Percentiles rank a stretch among this genome's conserved stretches.
phyloP scores from a whole-genome alignment of 2,113 vertebrate species.

The Cryptotis parvus region DNA sequence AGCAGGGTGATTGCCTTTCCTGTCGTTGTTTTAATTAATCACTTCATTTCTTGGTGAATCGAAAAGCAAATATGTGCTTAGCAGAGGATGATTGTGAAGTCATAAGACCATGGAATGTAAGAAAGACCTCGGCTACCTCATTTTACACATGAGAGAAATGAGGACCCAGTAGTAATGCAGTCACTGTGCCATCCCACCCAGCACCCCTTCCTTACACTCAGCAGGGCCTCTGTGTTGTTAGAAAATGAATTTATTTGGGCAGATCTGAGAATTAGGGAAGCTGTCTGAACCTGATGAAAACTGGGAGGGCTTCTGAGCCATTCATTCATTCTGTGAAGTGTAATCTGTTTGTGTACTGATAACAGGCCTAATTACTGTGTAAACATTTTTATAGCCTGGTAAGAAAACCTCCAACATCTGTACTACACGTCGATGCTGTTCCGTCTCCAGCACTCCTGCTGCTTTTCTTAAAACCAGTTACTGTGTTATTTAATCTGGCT shows the following conservation, averaged over 20 bases:
- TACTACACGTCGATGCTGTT: conserved; percentile 37
- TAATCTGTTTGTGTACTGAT: conserved; percentile 74
- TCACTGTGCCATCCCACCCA: neutral
- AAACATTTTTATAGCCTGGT: conserved; percentile 78
- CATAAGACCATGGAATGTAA: no score
- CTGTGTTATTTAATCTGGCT: neutral
- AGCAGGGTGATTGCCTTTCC: conserved; percentile 28
- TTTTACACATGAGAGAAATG: conserved; percentile 9
- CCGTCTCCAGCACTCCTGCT: conserved; percentile 26
- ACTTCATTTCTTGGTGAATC: conserved; percentile 67
- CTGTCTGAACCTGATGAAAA: conserved; percentile 29
- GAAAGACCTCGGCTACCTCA: conserved; percentile 7
- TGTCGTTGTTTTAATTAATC: conserved; percentile 77
- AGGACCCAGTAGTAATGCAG: neutral
- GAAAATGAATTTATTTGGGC: conserved; percentile 52
- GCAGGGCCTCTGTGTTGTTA: neutral
- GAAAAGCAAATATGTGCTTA: conserved; percentile 57
- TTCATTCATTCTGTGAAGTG: conserved; percentile 72
- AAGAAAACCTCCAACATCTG: conserved; percentile 77
- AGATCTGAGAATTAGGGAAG: conserved; percentile 60
- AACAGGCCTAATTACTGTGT: conserved; percentile 71
- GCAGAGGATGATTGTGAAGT: conserved; percentile 30
- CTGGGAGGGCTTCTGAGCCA: conserved; percentile 72
- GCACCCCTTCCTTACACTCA: neutral
- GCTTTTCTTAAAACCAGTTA: conserved; percentile 1